These are phyloP conservation scores for Melanerpes formicivorus DNA, from an alignment of 2,113 vertebrate species.

Conservation along the genomic window DNA sequence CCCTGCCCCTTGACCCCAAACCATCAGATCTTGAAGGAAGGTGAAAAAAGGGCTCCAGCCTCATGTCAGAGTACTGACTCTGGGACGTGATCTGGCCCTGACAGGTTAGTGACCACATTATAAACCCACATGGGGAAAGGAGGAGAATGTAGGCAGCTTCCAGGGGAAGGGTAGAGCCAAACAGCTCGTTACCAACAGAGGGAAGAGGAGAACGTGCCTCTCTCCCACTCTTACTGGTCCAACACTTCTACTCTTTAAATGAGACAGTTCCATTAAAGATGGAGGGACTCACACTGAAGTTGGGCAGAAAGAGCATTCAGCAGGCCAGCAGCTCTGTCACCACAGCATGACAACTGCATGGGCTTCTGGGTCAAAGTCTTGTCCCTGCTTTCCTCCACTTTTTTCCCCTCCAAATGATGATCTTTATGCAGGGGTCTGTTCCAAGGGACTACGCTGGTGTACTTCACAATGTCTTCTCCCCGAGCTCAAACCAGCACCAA, in stretches of 20 bases:
- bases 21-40: background rate
- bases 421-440: background rate
- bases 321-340: background rate
- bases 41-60: background rate
- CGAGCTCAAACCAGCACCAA: background rate
- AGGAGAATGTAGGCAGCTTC: background rate
- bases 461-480: background rate
- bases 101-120: background rate
- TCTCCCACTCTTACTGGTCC: background rate
- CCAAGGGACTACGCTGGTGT: background rate
- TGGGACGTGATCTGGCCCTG: background rate
- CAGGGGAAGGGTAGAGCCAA: no score
- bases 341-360: background rate
- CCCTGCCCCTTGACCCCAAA: background rate
- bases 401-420: accelerated
- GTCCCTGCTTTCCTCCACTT: background rate
- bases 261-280: background rate
- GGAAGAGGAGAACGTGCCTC: background rate
- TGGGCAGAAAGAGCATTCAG: no score
- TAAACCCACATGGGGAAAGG: background rate
- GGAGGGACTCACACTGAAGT: background rate
- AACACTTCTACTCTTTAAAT: background rate
- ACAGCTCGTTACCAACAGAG: background rate
- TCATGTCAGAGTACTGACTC: background rate
- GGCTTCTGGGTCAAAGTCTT: background rate